Conservation (phyloP, 2,888 invertebrate genomes). For the Drosophila mettleri region DNA sequence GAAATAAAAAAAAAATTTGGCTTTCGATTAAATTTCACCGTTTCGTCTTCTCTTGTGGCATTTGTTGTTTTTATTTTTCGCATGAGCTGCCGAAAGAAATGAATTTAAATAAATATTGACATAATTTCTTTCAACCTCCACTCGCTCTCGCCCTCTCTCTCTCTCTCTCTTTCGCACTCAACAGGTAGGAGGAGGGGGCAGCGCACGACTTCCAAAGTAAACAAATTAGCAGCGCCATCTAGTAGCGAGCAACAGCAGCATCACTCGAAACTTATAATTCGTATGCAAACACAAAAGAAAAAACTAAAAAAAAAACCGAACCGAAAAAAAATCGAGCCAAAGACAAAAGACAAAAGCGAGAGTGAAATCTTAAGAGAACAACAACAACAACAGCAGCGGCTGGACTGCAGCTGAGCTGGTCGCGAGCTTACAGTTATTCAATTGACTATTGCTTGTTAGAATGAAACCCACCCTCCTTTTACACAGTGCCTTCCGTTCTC, state of each 20-base stretch:
- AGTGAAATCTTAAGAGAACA: conserved; percentile 67
- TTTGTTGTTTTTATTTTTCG: conserved; percentile 45
- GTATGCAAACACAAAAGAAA: conserved; percentile 43
- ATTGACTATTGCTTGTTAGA: conserved; percentile 62
- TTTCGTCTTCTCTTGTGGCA: conserved; percentile 13
- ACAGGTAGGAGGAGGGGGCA: not conserved
- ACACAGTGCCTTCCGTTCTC: not conserved
- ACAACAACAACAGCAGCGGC: not conserved
- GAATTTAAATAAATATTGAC: conserved; percentile 79
- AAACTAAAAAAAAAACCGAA: conserved; percentile 4
- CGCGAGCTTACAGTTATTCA: conserved; percentile 60
- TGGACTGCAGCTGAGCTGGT: not conserved
- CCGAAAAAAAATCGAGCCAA: conserved; percentile 4
- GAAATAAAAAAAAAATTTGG: conserved; percentile 31
- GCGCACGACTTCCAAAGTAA: conserved; percentile 51
- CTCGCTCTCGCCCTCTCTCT: conserved; percentile 11
- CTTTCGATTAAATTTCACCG: conserved; percentile 76
- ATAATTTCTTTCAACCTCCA: conserved; percentile 67
- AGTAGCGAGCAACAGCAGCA: conserved; percentile 17
- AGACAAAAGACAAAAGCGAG: conserved; percentile 65
- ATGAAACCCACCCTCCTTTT: conserved; percentile 18
- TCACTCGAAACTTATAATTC: conserved; percentile 22
- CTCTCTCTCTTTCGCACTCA: conserved; percentile 12
- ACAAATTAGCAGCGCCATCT: conserved; percentile 62
- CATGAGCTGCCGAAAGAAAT: conserved; percentile 67